Percentiles rank a stretch among this genome's conserved stretches.
Evolutionary conservation across 2,888 invertebrate genomes (phyloP).

Genomic region (Dugesia japonica): DNA sequence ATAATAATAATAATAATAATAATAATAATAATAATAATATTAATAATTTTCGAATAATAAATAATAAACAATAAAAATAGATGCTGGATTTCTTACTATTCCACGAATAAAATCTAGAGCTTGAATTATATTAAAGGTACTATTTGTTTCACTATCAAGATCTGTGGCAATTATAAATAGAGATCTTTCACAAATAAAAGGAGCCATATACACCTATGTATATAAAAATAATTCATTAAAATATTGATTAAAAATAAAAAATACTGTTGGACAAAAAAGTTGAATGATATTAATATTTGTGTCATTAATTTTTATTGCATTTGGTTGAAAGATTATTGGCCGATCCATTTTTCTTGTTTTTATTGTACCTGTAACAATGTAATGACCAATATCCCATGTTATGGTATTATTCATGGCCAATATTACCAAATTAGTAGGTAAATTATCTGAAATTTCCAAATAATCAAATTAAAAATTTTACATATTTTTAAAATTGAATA

Average conservation of each 20-base stretch:
- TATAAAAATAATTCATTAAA: background rate
- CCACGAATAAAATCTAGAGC: background rate
- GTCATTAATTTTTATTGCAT: background rate
- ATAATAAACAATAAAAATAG: too few species aligned
- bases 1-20: too few species aligned
- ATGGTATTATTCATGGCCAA: background rate
- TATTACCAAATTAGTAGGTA: background rate
- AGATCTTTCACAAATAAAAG: background rate
- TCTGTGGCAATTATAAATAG: background rate
- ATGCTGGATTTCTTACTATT: conserved; percentile 1
- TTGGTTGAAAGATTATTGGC: background rate
- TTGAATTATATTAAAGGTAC: background rate
- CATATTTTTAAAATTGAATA: too few species aligned
- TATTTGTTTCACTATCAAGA: background rate
- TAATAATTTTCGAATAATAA: too few species aligned
- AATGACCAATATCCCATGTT: background rate
- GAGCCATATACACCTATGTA: background rate
- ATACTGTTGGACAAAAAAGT: conserved; percentile 8
- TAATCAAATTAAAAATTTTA: too few species aligned
- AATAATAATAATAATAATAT: too few species aligned
- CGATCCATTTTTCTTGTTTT: background rate
- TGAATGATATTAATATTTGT: background rate
- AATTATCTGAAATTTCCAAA: too few species aligned
- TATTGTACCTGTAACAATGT: background rate
- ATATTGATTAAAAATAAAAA: too few species aligned